Base-by-base conservation (phyloP, 2,888 invertebrate genomes). In the Lithophane socia region DNA sequence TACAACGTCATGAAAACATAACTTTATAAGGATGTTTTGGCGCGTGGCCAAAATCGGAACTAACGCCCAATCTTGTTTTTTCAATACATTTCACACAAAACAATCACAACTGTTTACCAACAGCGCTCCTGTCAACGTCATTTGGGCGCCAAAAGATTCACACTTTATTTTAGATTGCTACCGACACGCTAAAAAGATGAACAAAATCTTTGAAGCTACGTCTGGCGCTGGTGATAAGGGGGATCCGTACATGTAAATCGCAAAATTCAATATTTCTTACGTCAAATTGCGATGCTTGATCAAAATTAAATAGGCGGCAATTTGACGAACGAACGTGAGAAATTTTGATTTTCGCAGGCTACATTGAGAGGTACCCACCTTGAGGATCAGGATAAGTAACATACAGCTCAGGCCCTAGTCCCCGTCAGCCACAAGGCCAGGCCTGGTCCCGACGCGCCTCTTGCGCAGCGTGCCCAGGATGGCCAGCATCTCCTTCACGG, bases 401-500 rank as follows among this genome's bases (percentile, higher is more conserved):
- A 2, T 16, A 47, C n/a, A 13, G 13, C n/a, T 24, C 8, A 1
- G 0, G 18, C 9, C 4, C 21, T 61, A 73, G 4, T 83, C 74
- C 0, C 65, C 58, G 18, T 66, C 79, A 16, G 73, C 72, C 3
- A 84, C 84, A 49, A 87, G 83, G 69, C 78, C 84, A 0, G 89
- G 90, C 3, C 91, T 42, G 12, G 79, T 82, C 4, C 79, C 85
- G 4, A 88, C 83, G 9, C 95, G 82, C 0, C 96, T 82, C 82
- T 95, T 96, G 58, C 96, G 70, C 74, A 96, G 83, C 0, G 96
- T 96, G 44, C 96, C 98, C 44, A 98, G 95, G 80, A 98, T 98
- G 87, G 97, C 97, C 70, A 98, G 95, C 97, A 98, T 97, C 91
- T 98, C 91, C 97, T 95, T 94, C 0, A 95, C 95, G 0, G 95